A percentile compares a stretch with the other conserved stretches of the same genome.
Conservation (phyloP, 64 coral and sea anemone species). For the Stylophora pistillata region DNA sequence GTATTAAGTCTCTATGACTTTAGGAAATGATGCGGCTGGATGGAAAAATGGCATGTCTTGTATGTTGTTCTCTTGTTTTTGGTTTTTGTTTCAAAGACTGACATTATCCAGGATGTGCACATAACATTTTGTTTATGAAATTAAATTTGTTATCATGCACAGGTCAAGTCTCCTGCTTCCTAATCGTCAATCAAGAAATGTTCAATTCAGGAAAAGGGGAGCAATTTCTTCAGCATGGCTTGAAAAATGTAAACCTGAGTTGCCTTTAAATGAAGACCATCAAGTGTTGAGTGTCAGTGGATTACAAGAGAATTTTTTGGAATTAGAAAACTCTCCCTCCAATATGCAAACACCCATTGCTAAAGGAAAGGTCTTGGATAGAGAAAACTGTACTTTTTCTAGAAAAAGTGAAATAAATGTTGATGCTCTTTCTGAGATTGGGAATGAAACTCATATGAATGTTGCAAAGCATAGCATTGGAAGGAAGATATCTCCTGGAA, state of each 20-base stretch:
- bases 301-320: neutral
- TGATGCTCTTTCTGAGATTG: neutral
- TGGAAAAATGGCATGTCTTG: too few species aligned
- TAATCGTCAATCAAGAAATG: conserved; percentile 56
- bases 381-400: neutral
- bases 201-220: conserved; percentile 17
- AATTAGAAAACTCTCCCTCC: neutral
- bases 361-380: neutral
- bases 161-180: conserved; percentile 10
- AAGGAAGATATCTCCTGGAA: neutral
- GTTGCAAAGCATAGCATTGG: neutral
- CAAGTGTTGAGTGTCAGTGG: neutral
- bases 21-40: too few species aligned
- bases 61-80: too few species aligned
- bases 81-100: too few species aligned
- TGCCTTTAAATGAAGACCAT: neutral
- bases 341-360: neutral
- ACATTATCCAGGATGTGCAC: neutral
- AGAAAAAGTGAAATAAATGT: neutral
- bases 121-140: neutral
- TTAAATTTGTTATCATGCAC: neutral
- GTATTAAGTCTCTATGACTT: too few species aligned
- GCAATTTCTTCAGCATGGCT: conserved; percentile 68
- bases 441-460: neutral
- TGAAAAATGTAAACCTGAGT: conserved; percentile 63